Conservation (phyloP, 2,888 invertebrate species). For the Steinernema hermaphroditum region DNA sequence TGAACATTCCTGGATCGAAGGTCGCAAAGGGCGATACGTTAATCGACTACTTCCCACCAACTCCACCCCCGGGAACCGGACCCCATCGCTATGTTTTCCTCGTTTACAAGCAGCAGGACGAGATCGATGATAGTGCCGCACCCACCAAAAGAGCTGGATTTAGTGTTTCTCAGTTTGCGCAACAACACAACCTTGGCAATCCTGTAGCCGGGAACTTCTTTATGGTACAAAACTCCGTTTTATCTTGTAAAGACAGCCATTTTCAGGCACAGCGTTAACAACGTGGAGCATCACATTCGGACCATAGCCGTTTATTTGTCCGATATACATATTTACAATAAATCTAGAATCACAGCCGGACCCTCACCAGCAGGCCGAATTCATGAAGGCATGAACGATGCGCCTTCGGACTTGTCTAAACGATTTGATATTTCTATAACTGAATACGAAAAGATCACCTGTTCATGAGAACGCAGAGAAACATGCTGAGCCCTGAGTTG, state of each 20-base stretch:
- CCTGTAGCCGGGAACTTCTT: constrained; percentile 86
- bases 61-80: constrained; percentile 75
- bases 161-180: constrained; percentile 77
- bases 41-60: constrained; percentile 79
- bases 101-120: constrained; percentile 75
- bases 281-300: too few species aligned
- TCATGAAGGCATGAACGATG: too few species aligned
- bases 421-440: too few species aligned
- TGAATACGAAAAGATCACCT: not conserved
- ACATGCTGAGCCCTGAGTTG: not conserved
- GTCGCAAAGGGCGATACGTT: constrained; percentile 77
- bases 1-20: constrained; percentile 80
- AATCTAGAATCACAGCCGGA: too few species aligned
- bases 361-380: too few species aligned
- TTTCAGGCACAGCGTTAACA: too few species aligned
- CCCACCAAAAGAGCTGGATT: constrained; percentile 72
- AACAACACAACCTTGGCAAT: constrained; percentile 78
- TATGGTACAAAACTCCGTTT: too few species aligned
- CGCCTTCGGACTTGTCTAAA: too few species aligned
- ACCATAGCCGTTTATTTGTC: too few species aligned
- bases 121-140: constrained; percentile 66
- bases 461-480: not conserved
- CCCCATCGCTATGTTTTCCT: constrained; percentile 81
- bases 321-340: too few species aligned
- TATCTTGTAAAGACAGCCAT: too few species aligned